Base-by-base conservation (phyloP, 2,113 vertebrate species). In the Sigmodon hispidus region DNA sequence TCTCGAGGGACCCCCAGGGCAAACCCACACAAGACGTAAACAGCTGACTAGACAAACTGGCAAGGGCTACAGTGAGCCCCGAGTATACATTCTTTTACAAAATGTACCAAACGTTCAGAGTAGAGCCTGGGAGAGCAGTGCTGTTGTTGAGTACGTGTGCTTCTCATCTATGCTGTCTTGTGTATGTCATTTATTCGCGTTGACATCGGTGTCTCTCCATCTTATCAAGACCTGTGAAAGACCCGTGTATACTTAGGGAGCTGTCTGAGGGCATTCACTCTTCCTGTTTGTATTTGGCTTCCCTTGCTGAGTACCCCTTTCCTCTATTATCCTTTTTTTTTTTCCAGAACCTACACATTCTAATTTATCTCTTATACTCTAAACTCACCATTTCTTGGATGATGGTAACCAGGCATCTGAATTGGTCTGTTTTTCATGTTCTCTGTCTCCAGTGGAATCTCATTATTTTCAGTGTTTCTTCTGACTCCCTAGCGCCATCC, bases 51-150 rank as follows among this genome's bases (percentile, higher is more conserved):
- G 11, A 1, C 7, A 36, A 4, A 15, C 11, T 31, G 31, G 31
- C 63, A 87, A 50, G 29, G 9, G n/a, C 6, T 12, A 52, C 34
- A 16, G 13, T 0, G 10, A n/a, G 22, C 7, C 43, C n/a, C 55
- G 21, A 16, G 11, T 1, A 1, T 3, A 11, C 2, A 6, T 31
- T 69, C 88, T 61, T 65, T 26, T 48, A 70, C 24, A 73, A 6
- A 43, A 11, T 0, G 45, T 6, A 59, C 10, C 21, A 50, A 21
- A 4, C 31, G 9, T 63, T 24, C 50, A 85, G 24, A 1, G 2
- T 15, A 17, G 45, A 6, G 6, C 52, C 70, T 70, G 29, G 26
- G 2, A 7, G 13, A n/a, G 1, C 0, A 2, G 1, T 3, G 10
- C 0, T 12, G 36, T 21, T 72, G 19, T 13, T 45, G 19, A 50